These are phyloP conservation scores for Archivesica marissinica DNA, from an alignment of 1,140 invertebrate species.

Conservation along the genomic window DNA sequence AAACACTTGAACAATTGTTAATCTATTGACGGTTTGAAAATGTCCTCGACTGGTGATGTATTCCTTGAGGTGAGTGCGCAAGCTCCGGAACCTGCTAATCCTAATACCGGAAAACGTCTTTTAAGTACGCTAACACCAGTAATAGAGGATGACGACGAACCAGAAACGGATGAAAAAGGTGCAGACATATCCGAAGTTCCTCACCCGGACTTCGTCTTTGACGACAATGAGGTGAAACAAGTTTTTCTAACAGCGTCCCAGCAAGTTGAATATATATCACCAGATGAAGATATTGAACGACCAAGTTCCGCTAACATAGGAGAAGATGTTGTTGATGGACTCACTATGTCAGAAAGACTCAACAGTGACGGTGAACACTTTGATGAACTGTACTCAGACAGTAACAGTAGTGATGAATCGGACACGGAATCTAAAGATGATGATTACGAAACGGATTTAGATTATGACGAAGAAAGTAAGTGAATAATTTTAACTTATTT, in stretches of 20 bases:
- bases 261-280: constrained; percentile 26
- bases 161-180: constrained; percentile 21
- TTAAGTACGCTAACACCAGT: constrained; percentile 66
- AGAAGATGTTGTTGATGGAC: background rate
- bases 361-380: constrained; percentile 60
- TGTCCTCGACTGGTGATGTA: constrained; percentile 41
- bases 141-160: constrained; percentile 65
- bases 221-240: constrained; percentile 24
- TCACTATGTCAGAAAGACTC: background rate
- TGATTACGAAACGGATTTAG: constrained; percentile 76
- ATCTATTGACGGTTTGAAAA: background rate
- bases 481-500: too few species aligned
- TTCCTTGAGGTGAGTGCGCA: constrained; percentile 36
- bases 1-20: background rate
- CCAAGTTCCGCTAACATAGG: background rate
- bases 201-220: constrained; percentile 60
- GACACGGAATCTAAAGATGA: constrained; percentile 65
- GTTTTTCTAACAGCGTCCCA: constrained; percentile 48
- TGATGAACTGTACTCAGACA: constrained; percentile 61
- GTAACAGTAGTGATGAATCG: constrained; percentile 48
- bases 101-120: background rate
- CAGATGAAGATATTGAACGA: constrained; percentile 36
- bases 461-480: constrained; percentile 74
- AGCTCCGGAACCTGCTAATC: constrained; percentile 24
- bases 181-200: constrained; percentile 1